A percentile compares a stretch with the other conserved stretches of the same genome.
Evolutionary conservation across 1,140 invertebrate species (phyloP).

Genomic region (Rhizoglyphus robini): DNA sequence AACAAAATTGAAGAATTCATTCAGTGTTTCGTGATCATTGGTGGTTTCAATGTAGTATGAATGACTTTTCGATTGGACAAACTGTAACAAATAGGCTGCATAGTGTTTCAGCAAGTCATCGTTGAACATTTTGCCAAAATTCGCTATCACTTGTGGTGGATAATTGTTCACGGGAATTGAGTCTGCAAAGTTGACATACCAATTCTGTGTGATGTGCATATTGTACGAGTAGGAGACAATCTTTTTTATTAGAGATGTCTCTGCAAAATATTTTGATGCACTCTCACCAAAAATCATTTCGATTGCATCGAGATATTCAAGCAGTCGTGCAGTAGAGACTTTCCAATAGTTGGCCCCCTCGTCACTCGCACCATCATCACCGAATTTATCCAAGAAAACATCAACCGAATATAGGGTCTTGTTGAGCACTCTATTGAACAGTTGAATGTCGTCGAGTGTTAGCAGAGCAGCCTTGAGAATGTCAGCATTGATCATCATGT

Average conservation of each 20-base stretch:
- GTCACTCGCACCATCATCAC: constrained; percentile 16
- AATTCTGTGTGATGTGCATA: too few relatives aligned
- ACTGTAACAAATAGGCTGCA: constrained; percentile 2
- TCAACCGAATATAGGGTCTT: constrained; percentile 7
- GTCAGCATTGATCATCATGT: constrained; percentile 15
- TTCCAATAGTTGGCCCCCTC: constrained; percentile 16
- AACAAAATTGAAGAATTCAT: background rate
- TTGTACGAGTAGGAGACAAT: too few relatives aligned
- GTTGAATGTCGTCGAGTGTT: background rate
- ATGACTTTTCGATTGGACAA: background rate
- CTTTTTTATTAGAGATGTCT: too few relatives aligned
- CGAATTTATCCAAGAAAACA: too few relatives aligned
- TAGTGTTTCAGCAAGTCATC: background rate
- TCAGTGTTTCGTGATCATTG: background rate
- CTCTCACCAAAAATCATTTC: background rate
- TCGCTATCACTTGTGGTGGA: too few relatives aligned
- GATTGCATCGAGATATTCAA: constrained; percentile 12
- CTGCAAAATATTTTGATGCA: too few relatives aligned
- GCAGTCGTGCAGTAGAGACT: too few relatives aligned
- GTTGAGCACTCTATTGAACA: constrained; percentile 7
- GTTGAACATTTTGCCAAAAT: too few relatives aligned
- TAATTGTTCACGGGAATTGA: too few relatives aligned
- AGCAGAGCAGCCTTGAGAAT: constrained; percentile 7
- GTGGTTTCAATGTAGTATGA: too few relatives aligned
- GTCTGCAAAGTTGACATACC: too few relatives aligned